Conservation (phyloP, 2,888 invertebrate genomes). For the Heliconius ismenius region DNA sequence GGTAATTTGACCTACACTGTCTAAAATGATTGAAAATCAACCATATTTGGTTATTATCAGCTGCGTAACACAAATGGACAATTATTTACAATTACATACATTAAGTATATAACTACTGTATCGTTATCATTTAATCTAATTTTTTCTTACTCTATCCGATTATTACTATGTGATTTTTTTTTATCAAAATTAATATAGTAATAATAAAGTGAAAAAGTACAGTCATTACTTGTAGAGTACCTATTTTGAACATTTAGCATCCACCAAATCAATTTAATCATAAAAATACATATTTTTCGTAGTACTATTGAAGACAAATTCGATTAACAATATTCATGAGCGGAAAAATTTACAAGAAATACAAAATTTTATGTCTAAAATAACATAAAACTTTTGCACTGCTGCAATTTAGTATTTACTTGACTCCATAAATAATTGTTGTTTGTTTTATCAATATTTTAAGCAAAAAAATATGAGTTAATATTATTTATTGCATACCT, state of each 20-base stretch:
- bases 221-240: background rate
- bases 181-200: too few species aligned
- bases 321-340: background rate
- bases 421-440: background rate
- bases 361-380: background rate
- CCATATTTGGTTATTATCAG: background rate
- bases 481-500: background rate
- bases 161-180: background rate
- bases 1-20: too few species aligned
- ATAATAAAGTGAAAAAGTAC: background rate
- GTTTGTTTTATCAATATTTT: background rate
- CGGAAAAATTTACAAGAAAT: background rate
- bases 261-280: background rate
- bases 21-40: background rate
- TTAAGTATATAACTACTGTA: too few species aligned
- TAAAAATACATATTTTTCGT: background rate
- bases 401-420: background rate
- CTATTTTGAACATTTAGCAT: background rate
- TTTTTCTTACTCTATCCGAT: background rate
- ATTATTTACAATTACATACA: too few species aligned
- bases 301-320: too few species aligned
- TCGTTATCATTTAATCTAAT: constrained; percentile 8
- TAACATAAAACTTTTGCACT: background rate
- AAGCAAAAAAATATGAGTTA: background rate
- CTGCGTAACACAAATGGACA: background rate